Conservation (phyloP, 2,797 vertebrate species). For the Melanotaenia maccullochi region DNA sequence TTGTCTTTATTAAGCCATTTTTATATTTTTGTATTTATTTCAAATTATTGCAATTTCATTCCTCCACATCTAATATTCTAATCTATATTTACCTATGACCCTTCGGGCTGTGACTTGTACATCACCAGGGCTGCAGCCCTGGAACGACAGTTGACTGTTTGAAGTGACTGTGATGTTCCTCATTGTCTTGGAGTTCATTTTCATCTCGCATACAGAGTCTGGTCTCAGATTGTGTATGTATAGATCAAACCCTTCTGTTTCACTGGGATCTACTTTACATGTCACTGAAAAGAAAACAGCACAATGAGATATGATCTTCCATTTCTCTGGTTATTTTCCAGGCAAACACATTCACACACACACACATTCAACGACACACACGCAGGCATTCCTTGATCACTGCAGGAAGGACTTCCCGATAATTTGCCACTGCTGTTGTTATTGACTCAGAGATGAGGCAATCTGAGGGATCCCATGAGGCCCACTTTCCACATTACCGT, state of each 20-base stretch:
- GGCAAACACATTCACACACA: neutral
- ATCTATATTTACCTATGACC: slow-evolving; percentile 71
- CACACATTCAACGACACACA: neutral
- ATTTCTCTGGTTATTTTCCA: neutral
- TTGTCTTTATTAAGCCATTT: no score
- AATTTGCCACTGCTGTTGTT: neutral
- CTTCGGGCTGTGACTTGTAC: slow-evolving; percentile 60
- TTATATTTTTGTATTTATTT: no score
- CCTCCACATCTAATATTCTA: neutral
- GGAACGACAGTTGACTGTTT: slow-evolving; percentile 63
- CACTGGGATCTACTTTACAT: slow-evolving; percentile 66
- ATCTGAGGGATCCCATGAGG: slow-evolving; percentile 38
- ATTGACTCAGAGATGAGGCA: slow-evolving; percentile 56
- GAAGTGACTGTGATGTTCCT: slow-evolving; percentile 60
- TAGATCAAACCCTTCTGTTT: slow-evolving; percentile 54
- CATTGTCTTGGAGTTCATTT: slow-evolving; percentile 45
- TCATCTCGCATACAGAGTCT: slow-evolving; percentile 73
- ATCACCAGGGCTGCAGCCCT: slow-evolving; percentile 70
- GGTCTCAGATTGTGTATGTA: slow-evolving; percentile 58
- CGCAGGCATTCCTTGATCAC: rapidly evolving
- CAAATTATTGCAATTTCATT: neutral
- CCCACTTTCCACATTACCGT: slow-evolving; percentile 5
- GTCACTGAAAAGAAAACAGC: slow-evolving; percentile 45
- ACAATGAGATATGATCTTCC: rapidly evolving
- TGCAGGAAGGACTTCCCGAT: neutral